Conservation (phyloP, 2,888 invertebrate genomes). For the Platerodrilus igneus region DNA sequence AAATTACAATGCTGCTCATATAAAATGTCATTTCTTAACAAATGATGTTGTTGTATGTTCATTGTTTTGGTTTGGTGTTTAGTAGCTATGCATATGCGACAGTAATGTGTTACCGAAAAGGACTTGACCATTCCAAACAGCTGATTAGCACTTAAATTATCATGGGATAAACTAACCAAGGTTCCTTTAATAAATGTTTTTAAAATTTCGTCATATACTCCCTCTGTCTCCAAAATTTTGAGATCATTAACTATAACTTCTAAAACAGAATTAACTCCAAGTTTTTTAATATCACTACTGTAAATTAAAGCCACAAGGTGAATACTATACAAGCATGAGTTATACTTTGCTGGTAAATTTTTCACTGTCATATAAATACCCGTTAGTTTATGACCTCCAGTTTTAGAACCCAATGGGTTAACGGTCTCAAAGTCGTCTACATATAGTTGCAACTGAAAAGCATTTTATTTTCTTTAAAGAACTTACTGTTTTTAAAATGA, state of each 20-base stretch:
- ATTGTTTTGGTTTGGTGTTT: too few species aligned
- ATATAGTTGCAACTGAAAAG: constrained; percentile 16
- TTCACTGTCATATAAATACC: constrained; percentile 14
- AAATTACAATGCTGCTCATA: too few species aligned
- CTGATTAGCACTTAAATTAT: constrained; percentile 26
- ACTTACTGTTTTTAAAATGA: neutral
- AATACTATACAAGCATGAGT: constrained; percentile 18
- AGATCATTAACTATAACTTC: constrained; percentile 15
- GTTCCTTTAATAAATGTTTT: constrained; percentile 9
- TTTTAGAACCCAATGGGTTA: constrained; percentile 20
- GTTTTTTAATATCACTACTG: constrained; percentile 3
- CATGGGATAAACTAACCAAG: constrained; percentile 15
- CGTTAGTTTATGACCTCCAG: constrained; percentile 18
- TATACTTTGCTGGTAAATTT: constrained; percentile 21
- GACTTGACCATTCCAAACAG: constrained; percentile 25
- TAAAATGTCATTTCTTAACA: too few species aligned
- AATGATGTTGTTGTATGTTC: too few species aligned
- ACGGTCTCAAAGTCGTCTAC: constrained; percentile 20
- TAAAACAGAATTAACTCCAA: constrained; percentile 13
- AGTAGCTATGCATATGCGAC: constrained; percentile 26
- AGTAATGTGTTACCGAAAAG: constrained; percentile 25
- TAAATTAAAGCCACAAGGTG: constrained; percentile 22
- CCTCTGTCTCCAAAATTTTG: constrained; percentile 11
- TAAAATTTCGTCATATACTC: constrained; percentile 15
- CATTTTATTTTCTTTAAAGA: constrained; percentile 3